Percentiles rank a stretch among this genome's conserved stretches.
phyloP scores from a whole-genome alignment of 2,113 vertebrate genomes.

The Phylloscopus trochilus region DNA sequence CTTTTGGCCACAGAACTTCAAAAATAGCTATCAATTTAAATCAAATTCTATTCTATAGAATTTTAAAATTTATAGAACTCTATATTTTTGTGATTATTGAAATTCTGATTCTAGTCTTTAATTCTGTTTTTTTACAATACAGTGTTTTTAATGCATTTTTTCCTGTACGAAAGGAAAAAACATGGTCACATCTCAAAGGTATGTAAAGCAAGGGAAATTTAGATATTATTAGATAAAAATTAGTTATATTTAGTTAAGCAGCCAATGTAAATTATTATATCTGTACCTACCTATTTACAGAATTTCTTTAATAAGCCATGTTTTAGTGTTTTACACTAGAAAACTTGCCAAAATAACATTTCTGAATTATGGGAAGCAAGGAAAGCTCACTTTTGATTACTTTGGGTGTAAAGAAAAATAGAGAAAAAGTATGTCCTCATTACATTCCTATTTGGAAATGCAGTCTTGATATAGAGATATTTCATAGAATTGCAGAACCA shows the following conservation, averaged over 20 bases:
- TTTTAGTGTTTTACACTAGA: neutral
- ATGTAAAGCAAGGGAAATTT: neutral
- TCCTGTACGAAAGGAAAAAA: neutral
- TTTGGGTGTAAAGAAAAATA: neutral
- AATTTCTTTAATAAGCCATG: neutral
- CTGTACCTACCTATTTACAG: neutral
- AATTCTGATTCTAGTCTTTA: neutral
- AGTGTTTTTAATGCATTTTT: neutral
- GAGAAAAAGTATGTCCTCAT: neutral
- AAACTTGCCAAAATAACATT: neutral
- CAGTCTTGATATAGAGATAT: neutral
- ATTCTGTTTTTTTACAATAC: neutral
- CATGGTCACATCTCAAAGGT: fast-evolving
- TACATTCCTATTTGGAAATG: neutral
- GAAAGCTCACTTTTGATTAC: neutral
- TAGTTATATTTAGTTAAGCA: neutral
- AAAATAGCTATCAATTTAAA: neutral
- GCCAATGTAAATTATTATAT: neutral
- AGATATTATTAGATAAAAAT: neutral
- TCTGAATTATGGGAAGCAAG: neutral
- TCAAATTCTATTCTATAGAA: neutral
- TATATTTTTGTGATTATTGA: neutral
- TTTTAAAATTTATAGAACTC: too few relatives aligned
- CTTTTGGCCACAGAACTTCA: neutral
- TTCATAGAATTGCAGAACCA: neutral